phyloP scores from a whole-genome alignment of 2,113 vertebrate species.

The Gadus chalcogrammus region DNA sequence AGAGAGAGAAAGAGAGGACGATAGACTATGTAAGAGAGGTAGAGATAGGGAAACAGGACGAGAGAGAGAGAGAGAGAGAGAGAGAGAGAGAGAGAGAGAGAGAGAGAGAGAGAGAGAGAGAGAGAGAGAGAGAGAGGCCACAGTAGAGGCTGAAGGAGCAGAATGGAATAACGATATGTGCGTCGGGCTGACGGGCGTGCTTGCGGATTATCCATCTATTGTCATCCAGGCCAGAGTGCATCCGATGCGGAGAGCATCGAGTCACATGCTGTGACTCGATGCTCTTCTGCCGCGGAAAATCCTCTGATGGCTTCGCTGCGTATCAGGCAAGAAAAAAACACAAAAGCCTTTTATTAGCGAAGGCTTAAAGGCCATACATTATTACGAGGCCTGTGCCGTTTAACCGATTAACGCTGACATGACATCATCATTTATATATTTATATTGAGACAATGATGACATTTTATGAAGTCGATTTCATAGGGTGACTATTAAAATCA shows the following conservation, averaged over 20 bases:
- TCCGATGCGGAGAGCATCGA: slow-evolving; percentile 6
- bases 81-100: slow-evolving; percentile 62
- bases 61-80: too few relatives aligned
- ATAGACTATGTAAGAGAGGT: too few relatives aligned
- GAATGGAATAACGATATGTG: slow-evolving; percentile 11
- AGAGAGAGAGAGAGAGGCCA: slow-evolving; percentile 36
- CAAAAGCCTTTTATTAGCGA: slow-evolving; percentile 62
- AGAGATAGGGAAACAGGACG: too few relatives aligned
- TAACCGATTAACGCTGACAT: too few relatives aligned
- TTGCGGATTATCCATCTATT: slow-evolving; percentile 20
- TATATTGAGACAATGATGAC: too few relatives aligned
- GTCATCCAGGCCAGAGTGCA: slow-evolving; percentile 40
- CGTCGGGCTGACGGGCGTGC: background rate
- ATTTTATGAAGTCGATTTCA: too few relatives aligned
- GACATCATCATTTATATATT: too few relatives aligned
- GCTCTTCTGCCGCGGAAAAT: slow-evolving; percentile 33
- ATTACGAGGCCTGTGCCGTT: background rate
- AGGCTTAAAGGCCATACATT: slow-evolving; percentile 54
- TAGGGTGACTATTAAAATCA: too few relatives aligned
- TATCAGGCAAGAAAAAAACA: slow-evolving; percentile 43
- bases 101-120: slow-evolving; percentile 30
- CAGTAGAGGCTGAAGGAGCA: slow-evolving; percentile 27
- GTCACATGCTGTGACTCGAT: too few relatives aligned
- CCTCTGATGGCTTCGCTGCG: slow-evolving; percentile 47
- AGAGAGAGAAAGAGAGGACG: too few relatives aligned